Percentiles rank a stretch among this genome's conserved stretches.
Evolutionary conservation across 2,113 vertebrate genomes (phyloP).

Genomic region (Actinemys pallida): DNA sequence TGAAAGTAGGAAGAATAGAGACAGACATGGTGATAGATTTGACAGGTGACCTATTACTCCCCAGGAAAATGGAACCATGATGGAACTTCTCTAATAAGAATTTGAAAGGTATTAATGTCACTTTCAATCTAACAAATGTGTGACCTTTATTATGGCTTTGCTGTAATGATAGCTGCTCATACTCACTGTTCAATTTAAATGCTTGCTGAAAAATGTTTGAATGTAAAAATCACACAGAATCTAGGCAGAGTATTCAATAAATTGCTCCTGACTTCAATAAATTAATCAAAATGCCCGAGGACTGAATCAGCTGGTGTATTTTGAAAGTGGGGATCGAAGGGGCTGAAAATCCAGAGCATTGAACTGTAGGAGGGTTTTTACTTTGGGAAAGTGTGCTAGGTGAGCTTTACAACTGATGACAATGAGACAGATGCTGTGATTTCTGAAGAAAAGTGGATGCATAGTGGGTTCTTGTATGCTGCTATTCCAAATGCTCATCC

Average conservation of each 20-base stretch:
- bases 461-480: neutral
- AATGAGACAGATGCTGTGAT: neutral
- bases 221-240: slow-evolving; percentile 24
- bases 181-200: slow-evolving; percentile 45
- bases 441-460: neutral
- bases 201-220: slow-evolving; percentile 18
- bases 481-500: neutral
- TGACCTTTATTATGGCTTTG: slow-evolving; percentile 72
- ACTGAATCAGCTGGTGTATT: slow-evolving; percentile 4
- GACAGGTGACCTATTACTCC: slow-evolving; percentile 58
- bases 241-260: slow-evolving; percentile 53
- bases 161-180: slow-evolving; percentile 57
- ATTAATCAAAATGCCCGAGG: slow-evolving; percentile 64
- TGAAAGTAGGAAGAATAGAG: slow-evolving; percentile 24
- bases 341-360: neutral
- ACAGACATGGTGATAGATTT: slow-evolving; percentile 9
- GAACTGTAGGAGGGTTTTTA: neutral
- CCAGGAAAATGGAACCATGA: slow-evolving; percentile 61
- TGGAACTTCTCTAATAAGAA: slow-evolving; percentile 59
- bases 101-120: slow-evolving; percentile 50
- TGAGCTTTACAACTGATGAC: neutral
- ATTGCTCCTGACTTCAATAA: slow-evolving; percentile 53
- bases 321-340: neutral
- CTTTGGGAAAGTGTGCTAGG: neutral
- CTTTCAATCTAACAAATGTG: slow-evolving; percentile 63